Evolutionary conservation across 30 jellyfish, hydroid and myxozoan genomes (phyloP), one percentile per base, ranked within the genome.

Genomic region (Morbakka virulenta): DNA sequence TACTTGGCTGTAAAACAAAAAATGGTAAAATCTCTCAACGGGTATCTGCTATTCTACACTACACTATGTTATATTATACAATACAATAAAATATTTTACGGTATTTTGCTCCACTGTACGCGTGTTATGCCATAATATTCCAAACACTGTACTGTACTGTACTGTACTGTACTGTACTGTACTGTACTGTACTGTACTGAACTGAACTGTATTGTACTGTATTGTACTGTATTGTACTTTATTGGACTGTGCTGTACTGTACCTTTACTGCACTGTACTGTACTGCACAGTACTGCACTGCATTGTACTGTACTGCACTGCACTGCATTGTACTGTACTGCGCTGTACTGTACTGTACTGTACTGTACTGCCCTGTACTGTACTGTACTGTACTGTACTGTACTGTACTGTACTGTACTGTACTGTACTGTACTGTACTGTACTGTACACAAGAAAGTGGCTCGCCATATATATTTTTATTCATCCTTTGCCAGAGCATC

Each of bases 341-440:
- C 25, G 25, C 70, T 53, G 70, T 53, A 53, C 70, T 53, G 70
- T 53, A 53, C 70, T 53, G 70, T 53, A 53, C 70, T 53, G 70
- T 53, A 53, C 70, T 53, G 70, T 53, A 53, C 70, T 53, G 70
- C 25, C 20, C 70, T 53, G 70, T 53, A 53, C 70, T 53, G 70
- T 53, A 53, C 70, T 53, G 70, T 53, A 53, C 24, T 53, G 70
- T 53, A 53, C 70, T 53, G 70, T 53, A 53, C 70, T 53, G 70
- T 53, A 53, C 70, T 53, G 70, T 53, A 53, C 70, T 53, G 70
- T 53, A 53, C 70, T 53, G 70, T 53, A 53, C 70, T 53, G 70
- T 53, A 53, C 70, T 53, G 70, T 53, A 53, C 24, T n/a, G n/a
- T n/a, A n/a, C n/a, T n/a, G n/a, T n/a, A n/a, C n/a, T n/a, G n/a